These are phyloP conservation scores for Galerucella nymphaeae DNA, from an alignment of 2,888 invertebrate genomes.

Conservation along the genomic window DNA sequence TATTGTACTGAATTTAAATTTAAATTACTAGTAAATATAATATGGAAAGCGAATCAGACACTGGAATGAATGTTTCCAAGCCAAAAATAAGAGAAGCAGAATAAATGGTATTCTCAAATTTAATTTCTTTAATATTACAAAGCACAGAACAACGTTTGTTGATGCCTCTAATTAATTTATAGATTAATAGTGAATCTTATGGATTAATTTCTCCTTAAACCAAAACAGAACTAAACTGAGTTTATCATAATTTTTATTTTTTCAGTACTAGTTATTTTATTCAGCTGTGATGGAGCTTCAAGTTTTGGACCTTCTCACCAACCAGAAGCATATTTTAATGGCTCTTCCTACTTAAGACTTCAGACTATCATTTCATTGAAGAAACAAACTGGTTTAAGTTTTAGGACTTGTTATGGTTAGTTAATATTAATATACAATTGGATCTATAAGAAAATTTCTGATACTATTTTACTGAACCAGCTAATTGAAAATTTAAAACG, in stretches of 20 bases:
- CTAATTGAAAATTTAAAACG: neutral
- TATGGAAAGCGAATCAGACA: no score
- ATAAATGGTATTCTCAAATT: no score
- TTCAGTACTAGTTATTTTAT: constrained; percentile 16
- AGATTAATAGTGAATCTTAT: no score
- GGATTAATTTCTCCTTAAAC: no score
- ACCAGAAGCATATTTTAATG: constrained; percentile 87
- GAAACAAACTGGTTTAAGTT: constrained; percentile 84
- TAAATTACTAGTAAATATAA: no score
- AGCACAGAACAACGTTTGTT: no score
- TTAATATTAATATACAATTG: constrained; percentile 9
- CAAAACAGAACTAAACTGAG: no score
- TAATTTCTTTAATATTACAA: no score
- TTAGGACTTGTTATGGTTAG: constrained; percentile 78
- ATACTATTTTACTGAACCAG: neutral
- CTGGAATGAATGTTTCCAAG: no score
- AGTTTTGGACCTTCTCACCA: constrained; percentile 69
- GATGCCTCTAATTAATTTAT: no score
- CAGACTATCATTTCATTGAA: constrained; percentile 80
- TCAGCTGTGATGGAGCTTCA: constrained; percentile 34
- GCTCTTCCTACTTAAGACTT: constrained; percentile 80
- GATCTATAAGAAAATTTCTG: neutral
- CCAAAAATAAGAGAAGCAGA: no score
- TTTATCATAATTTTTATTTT: constrained; percentile 6
- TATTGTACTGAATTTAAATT: no score